phyloP scores from a whole-genome alignment of 2,888 invertebrate species.

The Luffia ferchaultella region DNA sequence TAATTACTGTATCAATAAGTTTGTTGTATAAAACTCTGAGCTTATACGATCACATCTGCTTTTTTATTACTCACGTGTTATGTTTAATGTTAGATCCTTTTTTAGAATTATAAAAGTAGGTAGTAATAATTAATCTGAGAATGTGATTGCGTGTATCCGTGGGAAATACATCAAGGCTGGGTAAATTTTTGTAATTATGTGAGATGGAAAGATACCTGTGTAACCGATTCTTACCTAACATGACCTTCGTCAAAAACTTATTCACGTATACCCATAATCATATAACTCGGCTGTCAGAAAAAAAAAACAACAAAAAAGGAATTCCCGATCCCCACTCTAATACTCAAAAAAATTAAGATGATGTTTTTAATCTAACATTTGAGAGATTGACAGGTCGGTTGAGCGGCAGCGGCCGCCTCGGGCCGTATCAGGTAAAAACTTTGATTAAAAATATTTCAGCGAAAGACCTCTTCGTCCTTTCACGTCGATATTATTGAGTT shows the following conservation, averaged over 20 bases:
- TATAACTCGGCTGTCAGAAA: conserved; percentile 23
- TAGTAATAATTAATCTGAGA: too few species aligned
- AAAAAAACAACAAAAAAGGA: conserved; percentile 18
- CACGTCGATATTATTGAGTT: conserved; percentile 17
- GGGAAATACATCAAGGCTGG: too few species aligned
- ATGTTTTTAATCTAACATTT: conserved; percentile 63
- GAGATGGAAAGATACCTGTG: too few species aligned
- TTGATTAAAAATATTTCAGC: conserved; percentile 65
- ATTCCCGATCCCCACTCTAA: conserved; percentile 34
- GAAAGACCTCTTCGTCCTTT: conserved; percentile 23
- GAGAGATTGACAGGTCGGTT: conserved; percentile 63
- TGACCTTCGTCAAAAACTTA: conserved; percentile 62
- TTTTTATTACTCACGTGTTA: too few species aligned
- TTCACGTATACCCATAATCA: conserved; percentile 56
- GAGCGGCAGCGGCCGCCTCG: conserved; percentile 31
- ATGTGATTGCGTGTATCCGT: too few species aligned
- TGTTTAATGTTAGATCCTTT: too few species aligned
- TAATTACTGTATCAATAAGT: conserved; percentile 3
- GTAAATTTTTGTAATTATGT: too few species aligned
- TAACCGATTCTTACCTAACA: conserved; percentile 5
- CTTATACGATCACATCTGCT: too few species aligned
- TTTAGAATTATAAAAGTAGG: too few species aligned
- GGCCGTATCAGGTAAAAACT: conserved; percentile 54
- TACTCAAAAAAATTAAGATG: conserved; percentile 57
- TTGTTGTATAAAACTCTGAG: too few species aligned